Base-by-base conservation (phyloP, 2,888 invertebrate species). In the Spilarctia lutea region DNA sequence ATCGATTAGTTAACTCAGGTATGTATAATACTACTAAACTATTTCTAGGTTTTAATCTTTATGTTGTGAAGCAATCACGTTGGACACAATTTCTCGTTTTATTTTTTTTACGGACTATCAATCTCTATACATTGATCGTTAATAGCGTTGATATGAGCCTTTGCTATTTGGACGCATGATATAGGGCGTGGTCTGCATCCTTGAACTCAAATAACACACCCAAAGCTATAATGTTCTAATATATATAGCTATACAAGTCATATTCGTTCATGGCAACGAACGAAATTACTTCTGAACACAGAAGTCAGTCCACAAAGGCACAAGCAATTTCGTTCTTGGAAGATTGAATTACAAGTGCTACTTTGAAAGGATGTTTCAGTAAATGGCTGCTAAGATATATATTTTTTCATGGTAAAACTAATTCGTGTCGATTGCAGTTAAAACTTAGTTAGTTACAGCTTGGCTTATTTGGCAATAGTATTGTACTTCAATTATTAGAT, bases 151-250 rank as follows among this genome's bases (percentile, higher is more conserved):
- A 68, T 73, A 75, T 65, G 30, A 74, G 78, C 79, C 83, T 82
- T 76, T 76, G 68, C 79, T 79, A 83, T 83, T 77, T 66, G 52
- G 66, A 66, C 71, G 73, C 68, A 68, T 75, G 76, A 77, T 79
- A 79, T 71, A 75, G 79, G 84, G 85, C 84, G 85, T 81, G 81
- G 84, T 74, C 72, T 66, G 75, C 80, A 84, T 80, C 85, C 84
- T 85, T 85, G 84, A 85, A 84, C 85, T 79, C 76, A 42, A 76
- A 70, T 72, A 73, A 79, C 81, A 84, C 85, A 79, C 82, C 86
- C 77, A 75, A 77, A 79, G 65, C 68, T 75, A 71, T 76, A 79
- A 73, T 74, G 69, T 72, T 65, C 65, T 77, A 80, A 68, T 82
- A 66, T 65, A 75, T 75, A 69, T 71, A 75, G 78, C 69, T 71